phyloP scores from a whole-genome alignment of 2,888 invertebrate genomes.

The Drosophila niveifrons region DNA sequence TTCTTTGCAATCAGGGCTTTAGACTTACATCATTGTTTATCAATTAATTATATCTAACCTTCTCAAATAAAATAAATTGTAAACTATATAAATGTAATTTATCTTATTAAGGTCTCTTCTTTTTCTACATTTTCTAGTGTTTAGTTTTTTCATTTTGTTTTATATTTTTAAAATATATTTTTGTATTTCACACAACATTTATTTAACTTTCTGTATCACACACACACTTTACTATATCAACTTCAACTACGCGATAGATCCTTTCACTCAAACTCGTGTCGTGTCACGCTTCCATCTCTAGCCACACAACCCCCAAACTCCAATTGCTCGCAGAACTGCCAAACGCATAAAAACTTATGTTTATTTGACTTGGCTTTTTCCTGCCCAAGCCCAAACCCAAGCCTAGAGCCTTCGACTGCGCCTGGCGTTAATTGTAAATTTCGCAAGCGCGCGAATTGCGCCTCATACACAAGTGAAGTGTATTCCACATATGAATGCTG shows the following conservation, averaged over 20 bases:
- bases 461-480: not conserved
- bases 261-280: not conserved
- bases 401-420: constrained; percentile 8
- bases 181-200: too few relatives aligned
- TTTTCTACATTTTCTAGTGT: too few relatives aligned
- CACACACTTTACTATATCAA: not conserved
- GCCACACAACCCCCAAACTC: constrained; percentile 49
- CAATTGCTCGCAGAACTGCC: constrained; percentile 49
- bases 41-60: too few relatives aligned
- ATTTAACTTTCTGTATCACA: not conserved
- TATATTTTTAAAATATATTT: not conserved
- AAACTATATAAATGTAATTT: too few relatives aligned
- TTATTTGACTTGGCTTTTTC: constrained; percentile 80
- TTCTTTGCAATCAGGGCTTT: too few relatives aligned
- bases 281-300: constrained; percentile 49
- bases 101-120: too few relatives aligned
- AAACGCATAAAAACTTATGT: constrained; percentile 80
- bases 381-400: constrained; percentile 9
- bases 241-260: not conserved
- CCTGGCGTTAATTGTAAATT: constrained; percentile 79
- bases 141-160: too few relatives aligned
- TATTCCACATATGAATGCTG: constrained; percentile 23
- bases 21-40: too few relatives aligned
- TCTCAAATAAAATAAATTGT: too few relatives aligned
- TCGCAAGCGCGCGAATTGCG: constrained; percentile 66